These are phyloP conservation scores for Champsocephalus esox DNA, from an alignment of 2,797 vertebrate genomes.

Conservation along the genomic window DNA sequence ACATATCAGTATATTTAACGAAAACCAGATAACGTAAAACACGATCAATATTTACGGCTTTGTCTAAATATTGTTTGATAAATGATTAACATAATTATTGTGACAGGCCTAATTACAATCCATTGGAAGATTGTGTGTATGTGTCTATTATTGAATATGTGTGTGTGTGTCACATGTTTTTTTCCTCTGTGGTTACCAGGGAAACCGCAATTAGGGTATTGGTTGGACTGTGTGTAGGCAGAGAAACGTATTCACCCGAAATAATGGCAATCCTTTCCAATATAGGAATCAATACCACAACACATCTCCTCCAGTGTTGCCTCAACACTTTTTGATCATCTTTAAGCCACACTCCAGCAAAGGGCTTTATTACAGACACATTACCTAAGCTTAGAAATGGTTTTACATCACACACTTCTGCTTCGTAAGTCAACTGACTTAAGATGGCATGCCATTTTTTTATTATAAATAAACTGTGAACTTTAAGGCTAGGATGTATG, in stretches of 20 bases:
- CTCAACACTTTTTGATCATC: conserved; percentile 12
- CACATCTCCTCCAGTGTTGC: conserved; percentile 29
- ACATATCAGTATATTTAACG: too few species aligned
- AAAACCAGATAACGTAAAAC: too few species aligned
- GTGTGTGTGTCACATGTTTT: conserved; percentile 21
- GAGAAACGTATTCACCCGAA: conserved; percentile 37
- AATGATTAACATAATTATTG: too few species aligned
- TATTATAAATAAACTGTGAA: too few species aligned
- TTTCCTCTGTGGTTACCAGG: conserved; percentile 71
- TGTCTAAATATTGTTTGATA: too few species aligned
- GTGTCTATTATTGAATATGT: conserved; percentile 7
- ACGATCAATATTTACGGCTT: too few species aligned
- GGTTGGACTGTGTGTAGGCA: conserved; percentile 59
- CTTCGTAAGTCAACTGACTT: too few species aligned
- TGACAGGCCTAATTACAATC: conserved; percentile 61
- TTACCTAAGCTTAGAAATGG: background rate
- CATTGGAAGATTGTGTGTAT: conserved; percentile 56
- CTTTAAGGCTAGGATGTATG: too few species aligned
- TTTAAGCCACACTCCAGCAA: conserved; percentile 6
- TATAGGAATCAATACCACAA: conserved; percentile 38
- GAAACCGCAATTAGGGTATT: conserved; percentile 72
- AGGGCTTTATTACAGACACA: conserved; percentile 6
- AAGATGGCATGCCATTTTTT: too few species aligned
- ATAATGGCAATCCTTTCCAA: conserved; percentile 41
- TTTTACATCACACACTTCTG: background rate